A percentile compares a stretch with the other conserved stretches of the same genome.
phyloP scores from a whole-genome alignment of 2,888 invertebrate species.

The Plagodis dolabraria region DNA sequence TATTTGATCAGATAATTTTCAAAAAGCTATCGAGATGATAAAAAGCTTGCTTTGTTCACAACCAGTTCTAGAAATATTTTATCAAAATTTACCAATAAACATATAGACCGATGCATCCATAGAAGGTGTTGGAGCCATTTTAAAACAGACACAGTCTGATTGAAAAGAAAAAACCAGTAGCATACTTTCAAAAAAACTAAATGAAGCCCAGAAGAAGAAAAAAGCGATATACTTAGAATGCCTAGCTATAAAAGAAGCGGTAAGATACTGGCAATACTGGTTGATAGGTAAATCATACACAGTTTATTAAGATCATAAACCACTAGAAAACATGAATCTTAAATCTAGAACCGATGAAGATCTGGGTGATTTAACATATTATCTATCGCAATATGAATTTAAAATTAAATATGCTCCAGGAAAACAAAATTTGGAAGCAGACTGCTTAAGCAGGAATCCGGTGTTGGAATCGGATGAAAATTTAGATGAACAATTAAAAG shows the following conservation, averaged over 20 bases:
- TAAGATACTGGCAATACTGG: constrained; percentile 20
- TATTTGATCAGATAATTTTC: constrained; percentile 31
- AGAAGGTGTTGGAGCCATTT: constrained; percentile 21
- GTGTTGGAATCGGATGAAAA: no score
- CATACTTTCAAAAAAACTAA: constrained; percentile 22
- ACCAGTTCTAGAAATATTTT: constrained; percentile 30
- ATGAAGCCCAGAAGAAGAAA: constrained; percentile 12
- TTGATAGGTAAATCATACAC: constrained; percentile 15
- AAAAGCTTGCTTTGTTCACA: constrained; percentile 32
- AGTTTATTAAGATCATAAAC: constrained; percentile 14
- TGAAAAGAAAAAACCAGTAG: constrained; percentile 20
- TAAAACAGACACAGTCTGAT: constrained; percentile 10
- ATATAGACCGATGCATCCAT: constrained; percentile 28
- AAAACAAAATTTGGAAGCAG: no score
- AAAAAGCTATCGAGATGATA: constrained; percentile 31
- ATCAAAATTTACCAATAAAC: constrained; percentile 20
- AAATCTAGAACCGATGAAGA: no score
- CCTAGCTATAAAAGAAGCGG: constrained; percentile 19
- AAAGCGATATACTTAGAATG: constrained; percentile 19
- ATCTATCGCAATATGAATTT: no score
- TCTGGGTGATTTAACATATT: no score
- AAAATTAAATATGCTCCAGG: no score
- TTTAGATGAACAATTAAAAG: no score
- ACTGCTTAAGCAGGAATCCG: no score
- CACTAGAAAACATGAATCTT: no score